phyloP scores from a whole-genome alignment of 2,113 vertebrate genomes.

The Hyla sarda region DNA sequence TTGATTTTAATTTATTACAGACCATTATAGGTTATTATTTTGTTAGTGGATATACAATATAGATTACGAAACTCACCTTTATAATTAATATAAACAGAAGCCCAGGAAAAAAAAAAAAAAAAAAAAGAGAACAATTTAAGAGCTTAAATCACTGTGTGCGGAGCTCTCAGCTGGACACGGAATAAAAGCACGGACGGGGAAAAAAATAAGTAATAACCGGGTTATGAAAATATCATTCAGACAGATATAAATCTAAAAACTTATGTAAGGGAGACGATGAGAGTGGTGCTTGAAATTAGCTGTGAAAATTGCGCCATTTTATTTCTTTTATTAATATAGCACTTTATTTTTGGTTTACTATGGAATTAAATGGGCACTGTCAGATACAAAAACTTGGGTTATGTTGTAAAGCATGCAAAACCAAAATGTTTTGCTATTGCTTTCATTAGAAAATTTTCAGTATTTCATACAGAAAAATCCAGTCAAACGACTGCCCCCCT shows the following conservation, averaged over 20 bases:
- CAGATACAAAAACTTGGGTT: no score
- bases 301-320: not conserved
- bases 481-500: no score
- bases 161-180: not conserved
- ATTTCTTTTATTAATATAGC: no score
- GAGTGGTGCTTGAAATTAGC: not conserved
- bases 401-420: no score
- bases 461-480: no score
- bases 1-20: slow-evolving; percentile 58
- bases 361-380: not conserved
- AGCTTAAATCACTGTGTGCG: slow-evolving; percentile 17
- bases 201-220: not conserved
- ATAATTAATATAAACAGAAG: slow-evolving; percentile 47
- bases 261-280: not conserved
- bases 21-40: slow-evolving; percentile 50
- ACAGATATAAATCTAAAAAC: slow-evolving; percentile 2
- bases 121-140: slow-evolving; percentile 22
- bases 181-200: not conserved
- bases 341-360: no score
- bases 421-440: no score
- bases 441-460: no score
- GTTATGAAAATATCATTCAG: slow-evolving; percentile 17
- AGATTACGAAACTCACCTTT: slow-evolving; percentile 39
- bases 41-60: slow-evolving; percentile 38
- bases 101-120: slow-evolving; percentile 17